Evolutionary conservation across 2,888 invertebrate species (phyloP).

Genomic region (Pheosia gnoma): DNA sequence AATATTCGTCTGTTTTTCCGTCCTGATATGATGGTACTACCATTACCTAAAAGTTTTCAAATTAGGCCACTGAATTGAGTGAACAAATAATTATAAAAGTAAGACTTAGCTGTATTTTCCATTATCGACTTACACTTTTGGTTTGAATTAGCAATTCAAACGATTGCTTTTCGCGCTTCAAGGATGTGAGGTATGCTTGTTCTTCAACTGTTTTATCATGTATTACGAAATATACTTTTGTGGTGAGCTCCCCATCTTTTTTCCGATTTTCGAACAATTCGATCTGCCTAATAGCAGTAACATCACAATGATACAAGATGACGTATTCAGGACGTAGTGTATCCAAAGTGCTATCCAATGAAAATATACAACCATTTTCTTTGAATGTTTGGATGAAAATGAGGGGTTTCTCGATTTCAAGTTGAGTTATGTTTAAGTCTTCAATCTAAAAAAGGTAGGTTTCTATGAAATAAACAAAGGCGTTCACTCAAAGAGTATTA

Average conservation of each 20-base stretch:
- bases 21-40: constrained; percentile 95
- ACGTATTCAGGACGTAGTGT: constrained; percentile 91
- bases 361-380: constrained; percentile 88
- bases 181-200: constrained; percentile 95
- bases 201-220: constrained; percentile 98
- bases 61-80: too few species aligned
- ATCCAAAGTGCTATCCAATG: constrained; percentile 87
- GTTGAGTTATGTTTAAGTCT: constrained; percentile 86
- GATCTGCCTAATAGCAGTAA: constrained; percentile 94
- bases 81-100: not conserved
- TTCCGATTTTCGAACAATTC: constrained; percentile 91
- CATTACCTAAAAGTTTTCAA: constrained; percentile 86
- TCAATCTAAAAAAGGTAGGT: constrained; percentile 80
- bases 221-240: constrained; percentile 94
- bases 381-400: constrained; percentile 92
- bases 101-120: not conserved
- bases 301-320: constrained; percentile 95
- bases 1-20: constrained; percentile 88
- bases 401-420: constrained; percentile 86
- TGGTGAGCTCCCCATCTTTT: constrained; percentile 66
- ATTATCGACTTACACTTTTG: constrained; percentile 88
- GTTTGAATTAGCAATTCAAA: constrained; percentile 96
- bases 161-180: constrained; percentile 96
- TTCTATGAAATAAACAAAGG: not conserved
- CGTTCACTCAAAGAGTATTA: not conserved